phyloP scores from a whole-genome alignment of 2,888 invertebrate species.

The Caenorhabditis sp. region DNA sequence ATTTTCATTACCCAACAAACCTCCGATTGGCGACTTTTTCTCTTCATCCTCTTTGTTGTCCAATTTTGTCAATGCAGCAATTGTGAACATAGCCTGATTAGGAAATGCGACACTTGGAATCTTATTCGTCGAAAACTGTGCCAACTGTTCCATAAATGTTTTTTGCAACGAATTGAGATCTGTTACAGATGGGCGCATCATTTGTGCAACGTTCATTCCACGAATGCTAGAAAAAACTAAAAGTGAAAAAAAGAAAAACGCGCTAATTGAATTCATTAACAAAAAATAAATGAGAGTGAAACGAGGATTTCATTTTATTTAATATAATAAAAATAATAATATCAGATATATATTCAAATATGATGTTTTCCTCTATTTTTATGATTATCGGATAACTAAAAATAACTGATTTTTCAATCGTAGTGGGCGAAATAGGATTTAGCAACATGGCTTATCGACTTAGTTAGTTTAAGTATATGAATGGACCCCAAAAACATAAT shows the following conservation, averaged over 20 bases:
- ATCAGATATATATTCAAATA: conserved; percentile 11
- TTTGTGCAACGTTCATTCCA: conserved; percentile 41
- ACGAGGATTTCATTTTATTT: not conserved
- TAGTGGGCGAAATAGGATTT: conserved; percentile 34
- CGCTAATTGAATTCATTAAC: conserved; percentile 3
- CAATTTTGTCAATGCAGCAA: conserved; percentile 46
- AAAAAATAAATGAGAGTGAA: conserved; percentile 2
- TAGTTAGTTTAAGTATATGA: conserved; percentile 5
- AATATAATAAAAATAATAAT: no score
- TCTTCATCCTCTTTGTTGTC: conserved; percentile 47
- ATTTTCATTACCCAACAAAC: not conserved
- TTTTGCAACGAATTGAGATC: conserved; percentile 41
- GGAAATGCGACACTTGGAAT: conserved; percentile 21
- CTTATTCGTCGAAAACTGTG: conserved; percentile 39
- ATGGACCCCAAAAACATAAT: conserved; percentile 1
- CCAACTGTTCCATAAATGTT: conserved; percentile 44
- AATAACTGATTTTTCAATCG: conserved; percentile 10
- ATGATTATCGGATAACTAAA: conserved; percentile 31
- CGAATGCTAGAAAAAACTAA: not conserved
- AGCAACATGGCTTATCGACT: conserved; percentile 43
- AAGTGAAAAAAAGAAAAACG: not conserved
- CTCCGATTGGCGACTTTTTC: conserved; percentile 34
- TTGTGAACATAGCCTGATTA: conserved; percentile 42
- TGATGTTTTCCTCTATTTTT: conserved; percentile 34
- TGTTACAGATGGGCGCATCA: conserved; percentile 23